Percentiles rank a stretch among this genome's conserved stretches.
These are phyloP conservation scores for Chloropsis cyanopogon DNA, from an alignment of 2,113 vertebrate species.

Conservation along the genomic window DNA sequence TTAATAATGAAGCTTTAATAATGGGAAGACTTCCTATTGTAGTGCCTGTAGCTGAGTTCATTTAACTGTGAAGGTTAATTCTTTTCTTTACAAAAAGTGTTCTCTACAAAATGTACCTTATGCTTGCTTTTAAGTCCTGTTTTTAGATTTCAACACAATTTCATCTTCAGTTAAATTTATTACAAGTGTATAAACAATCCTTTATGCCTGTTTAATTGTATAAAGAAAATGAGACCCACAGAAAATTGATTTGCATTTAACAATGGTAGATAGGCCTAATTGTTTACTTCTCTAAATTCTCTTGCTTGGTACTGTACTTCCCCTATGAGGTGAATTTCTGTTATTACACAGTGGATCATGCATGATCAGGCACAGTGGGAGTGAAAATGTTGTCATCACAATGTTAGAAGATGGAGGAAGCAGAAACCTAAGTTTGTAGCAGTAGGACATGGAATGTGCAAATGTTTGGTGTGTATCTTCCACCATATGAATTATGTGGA, in stretches of 20 bases:
- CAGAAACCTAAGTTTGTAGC: neutral
- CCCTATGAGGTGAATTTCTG: neutral
- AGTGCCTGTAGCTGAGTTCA: neutral
- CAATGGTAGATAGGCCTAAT: neutral
- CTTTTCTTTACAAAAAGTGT: neutral
- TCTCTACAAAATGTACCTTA: neutral
- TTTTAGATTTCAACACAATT: neutral
- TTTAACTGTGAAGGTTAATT: neutral
- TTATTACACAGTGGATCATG: neutral
- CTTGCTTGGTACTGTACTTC: neutral
- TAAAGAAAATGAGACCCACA: neutral
- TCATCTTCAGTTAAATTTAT: neutral
- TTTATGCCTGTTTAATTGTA: neutral
- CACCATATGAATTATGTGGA: neutral
- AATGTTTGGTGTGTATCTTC: neutral
- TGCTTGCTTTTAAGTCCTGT: neutral
- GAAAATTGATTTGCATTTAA: neutral
- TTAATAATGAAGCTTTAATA: neutral
- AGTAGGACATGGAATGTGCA: neutral
- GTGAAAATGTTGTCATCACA: neutral
- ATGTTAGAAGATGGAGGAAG: neutral
- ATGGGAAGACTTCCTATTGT: neutral
- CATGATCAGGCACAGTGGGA: neutral
- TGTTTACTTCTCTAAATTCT: neutral
- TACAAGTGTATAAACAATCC: neutral